phyloP scores from a whole-genome alignment of 2,888 invertebrate species.

The Dasypogon diadema region DNA sequence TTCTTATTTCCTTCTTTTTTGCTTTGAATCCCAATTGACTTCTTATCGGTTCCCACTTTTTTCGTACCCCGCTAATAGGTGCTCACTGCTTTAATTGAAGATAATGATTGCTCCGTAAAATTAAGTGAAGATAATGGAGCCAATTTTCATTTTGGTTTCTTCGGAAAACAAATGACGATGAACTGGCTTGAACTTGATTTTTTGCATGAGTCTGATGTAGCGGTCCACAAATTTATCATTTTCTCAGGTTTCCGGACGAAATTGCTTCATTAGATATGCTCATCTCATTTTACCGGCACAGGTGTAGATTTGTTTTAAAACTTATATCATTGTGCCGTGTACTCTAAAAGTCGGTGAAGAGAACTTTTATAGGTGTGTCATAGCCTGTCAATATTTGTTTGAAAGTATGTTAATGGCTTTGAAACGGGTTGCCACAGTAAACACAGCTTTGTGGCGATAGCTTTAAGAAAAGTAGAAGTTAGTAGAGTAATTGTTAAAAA shows the following conservation, averaged over 20 bases:
- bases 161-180: slow-evolving; percentile 19
- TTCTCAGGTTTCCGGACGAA: slow-evolving; percentile 6
- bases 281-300: not conserved
- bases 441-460: slow-evolving; percentile 1
- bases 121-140: slow-evolving; percentile 44
- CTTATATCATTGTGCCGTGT: not conserved
- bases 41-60: slow-evolving; percentile 24
- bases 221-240: slow-evolving; percentile 22
- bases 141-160: slow-evolving; percentile 23
- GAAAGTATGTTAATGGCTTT: slow-evolving; percentile 27
- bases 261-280: slow-evolving; percentile 9
- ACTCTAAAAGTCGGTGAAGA: not conserved
- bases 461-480: too few species aligned
- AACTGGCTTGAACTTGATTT: slow-evolving; percentile 7
- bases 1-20: not conserved
- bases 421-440: slow-evolving; percentile 11
- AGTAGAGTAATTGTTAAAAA: too few species aligned
- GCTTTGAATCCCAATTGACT: slow-evolving; percentile 4
- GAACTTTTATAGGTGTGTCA: slow-evolving; percentile 5
- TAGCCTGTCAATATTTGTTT: slow-evolving; percentile 5
- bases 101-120: slow-evolving; percentile 42
- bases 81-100: slow-evolving; percentile 31
- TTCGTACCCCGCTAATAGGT: not conserved
- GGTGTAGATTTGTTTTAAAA: not conserved
- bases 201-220: not conserved